A percentile compares a stretch with the other conserved stretches of the same genome.
Conservation (phyloP, 2,113 vertebrate species). For the Eubucco bourcierii region DNA sequence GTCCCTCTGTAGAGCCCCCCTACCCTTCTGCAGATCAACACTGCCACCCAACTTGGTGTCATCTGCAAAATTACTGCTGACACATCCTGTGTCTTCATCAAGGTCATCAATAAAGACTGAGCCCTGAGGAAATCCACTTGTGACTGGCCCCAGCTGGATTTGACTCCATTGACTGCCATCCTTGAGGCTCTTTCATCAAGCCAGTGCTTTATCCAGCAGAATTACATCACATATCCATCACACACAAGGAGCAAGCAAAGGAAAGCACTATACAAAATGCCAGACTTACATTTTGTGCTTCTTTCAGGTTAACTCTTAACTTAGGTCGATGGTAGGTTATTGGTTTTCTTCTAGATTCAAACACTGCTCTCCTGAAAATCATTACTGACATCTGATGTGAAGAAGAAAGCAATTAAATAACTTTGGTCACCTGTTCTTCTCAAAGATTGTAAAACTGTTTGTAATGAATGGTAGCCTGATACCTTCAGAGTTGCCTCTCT, state of each 20-base stretch:
- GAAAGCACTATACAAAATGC: not conserved
- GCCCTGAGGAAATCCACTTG: too few species aligned
- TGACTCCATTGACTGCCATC: too few species aligned
- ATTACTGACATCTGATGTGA: conserved; percentile 85
- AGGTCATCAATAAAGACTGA: too few species aligned
- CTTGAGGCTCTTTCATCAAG: too few species aligned
- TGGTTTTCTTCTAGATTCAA: conserved; percentile 80
- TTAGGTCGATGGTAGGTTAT: conserved; percentile 74
- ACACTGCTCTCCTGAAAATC: conserved; percentile 90
- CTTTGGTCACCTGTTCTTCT: not conserved
- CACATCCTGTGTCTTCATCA: too few species aligned
- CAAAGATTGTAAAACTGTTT: not conserved
- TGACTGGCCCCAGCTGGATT: too few species aligned
- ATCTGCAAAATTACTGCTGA: too few species aligned
- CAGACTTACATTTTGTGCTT: conserved; percentile 79
- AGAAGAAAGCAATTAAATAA: not conserved
- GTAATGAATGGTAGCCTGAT: conserved; percentile 24
- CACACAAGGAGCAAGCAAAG: not conserved
- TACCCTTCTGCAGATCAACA: too few species aligned
- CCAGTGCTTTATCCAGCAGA: not conserved
- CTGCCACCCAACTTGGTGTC: too few species aligned
- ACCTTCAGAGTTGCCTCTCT: conserved; percentile 91
- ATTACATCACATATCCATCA: not conserved
- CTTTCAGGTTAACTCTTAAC: conserved; percentile 75
- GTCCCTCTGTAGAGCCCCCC: too few species aligned